Evolutionary conservation across 2,113 vertebrate species (phyloP), one percentile per base, ranked within the genome.

Genomic region (Semnornis frantzii): DNA sequence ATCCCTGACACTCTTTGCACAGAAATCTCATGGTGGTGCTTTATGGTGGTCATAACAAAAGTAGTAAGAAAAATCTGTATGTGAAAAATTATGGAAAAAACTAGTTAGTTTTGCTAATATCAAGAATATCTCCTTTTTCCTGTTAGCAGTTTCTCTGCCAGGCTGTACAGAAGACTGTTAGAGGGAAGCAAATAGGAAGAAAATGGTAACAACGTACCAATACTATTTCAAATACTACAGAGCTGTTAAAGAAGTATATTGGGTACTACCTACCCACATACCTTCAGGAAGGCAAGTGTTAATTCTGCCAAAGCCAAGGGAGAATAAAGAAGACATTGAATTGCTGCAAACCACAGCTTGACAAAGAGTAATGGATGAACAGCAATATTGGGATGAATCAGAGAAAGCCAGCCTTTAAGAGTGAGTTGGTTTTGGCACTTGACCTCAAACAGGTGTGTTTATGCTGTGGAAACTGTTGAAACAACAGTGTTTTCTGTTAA

Each of bases 281-380:
- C 65, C 48, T 93, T 62, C 79, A 78, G 79, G 69, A 52, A 82
- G 52, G 62, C 0, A 0, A 94, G 73, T 37, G 63, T 81, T 95
- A 95, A 94, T 75, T 95, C 90, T 50, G 91, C 58, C 34, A 31
- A 39, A 58, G 21, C 59, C 85, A 65, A 33, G 30, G 34, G 52
- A 92, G 89, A 89, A 91, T 71, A 93, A 79, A 90, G 85, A 88
- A 42, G 44, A 65, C 46, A 73, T 44, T 80, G 75, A 87, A 24
- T 24, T 80, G 73, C 70, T 83, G 80, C 78, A 87, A 94, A 90
- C 54, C 79, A 44, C 62, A 88, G 65, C 58, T 77, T 74, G 55
- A 78, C 80, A 85, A 92, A 81, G 39, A 66, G 72, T 34, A 78
- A 82, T 50, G 30, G 80, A 44, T 90, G 65, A 60, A 54, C 17